Conservation (phyloP, 2,113 vertebrate species). For the Poeciliopsis turrubarensis region DNA sequence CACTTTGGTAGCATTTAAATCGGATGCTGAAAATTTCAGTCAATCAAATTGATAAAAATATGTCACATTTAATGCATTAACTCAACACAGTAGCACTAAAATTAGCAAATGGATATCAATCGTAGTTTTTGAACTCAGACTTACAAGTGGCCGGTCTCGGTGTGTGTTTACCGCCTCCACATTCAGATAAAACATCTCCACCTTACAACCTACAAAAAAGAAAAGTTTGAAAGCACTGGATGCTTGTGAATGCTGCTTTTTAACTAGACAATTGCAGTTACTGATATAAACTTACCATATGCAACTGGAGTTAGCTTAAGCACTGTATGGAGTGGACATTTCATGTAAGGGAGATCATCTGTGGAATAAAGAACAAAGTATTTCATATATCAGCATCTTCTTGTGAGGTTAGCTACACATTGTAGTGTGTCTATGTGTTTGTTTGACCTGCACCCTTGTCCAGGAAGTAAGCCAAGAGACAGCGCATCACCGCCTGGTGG, state of each 20-base stretch:
- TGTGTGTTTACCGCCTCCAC: constrained; percentile 97
- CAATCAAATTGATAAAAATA: not conserved
- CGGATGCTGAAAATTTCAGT: not conserved
- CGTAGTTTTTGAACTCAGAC: constrained; percentile 47
- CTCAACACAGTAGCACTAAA: constrained; percentile 1
- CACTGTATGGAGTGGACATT: constrained; percentile 93
- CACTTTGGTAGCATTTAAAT: constrained; percentile 2
- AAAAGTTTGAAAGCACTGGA: not conserved
- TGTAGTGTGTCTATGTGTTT: not conserved
- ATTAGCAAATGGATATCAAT: not conserved
- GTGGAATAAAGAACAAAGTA: not conserved
- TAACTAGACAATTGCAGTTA: not conserved
- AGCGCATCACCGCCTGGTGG: constrained; percentile 98
- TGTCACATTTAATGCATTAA: constrained; percentile 1
- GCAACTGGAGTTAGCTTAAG: constrained; percentile 95
- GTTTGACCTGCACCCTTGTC: constrained; percentile 92
- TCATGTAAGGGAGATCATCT: constrained; percentile 96
- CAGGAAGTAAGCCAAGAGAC: constrained; percentile 95
- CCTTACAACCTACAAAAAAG: constrained; percentile 88
- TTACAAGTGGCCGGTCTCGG: constrained; percentile 90
- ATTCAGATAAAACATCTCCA: constrained; percentile 89
- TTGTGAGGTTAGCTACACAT: not conserved
- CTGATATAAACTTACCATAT: constrained; percentile 84
- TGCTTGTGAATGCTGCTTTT: not conserved
- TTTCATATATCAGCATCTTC: not conserved